Evolutionary conservation across 2,113 vertebrate genomes (phyloP).

Genomic region (Ictidomys tridecemlineatus): DNA sequence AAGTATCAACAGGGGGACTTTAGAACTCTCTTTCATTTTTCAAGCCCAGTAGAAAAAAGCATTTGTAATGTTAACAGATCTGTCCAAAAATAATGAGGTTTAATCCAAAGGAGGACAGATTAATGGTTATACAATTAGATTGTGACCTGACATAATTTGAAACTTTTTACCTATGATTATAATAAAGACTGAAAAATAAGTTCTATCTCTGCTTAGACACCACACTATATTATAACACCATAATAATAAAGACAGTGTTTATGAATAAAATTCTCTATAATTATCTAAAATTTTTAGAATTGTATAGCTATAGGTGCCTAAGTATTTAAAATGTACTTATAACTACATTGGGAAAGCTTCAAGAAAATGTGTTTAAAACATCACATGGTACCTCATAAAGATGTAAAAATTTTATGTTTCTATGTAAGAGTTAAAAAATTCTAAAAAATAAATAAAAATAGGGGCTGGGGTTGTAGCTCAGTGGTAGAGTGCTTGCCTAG

Average conservation of each 20-base stretch:
- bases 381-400: neutral
- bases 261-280: neutral
- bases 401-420: neutral
- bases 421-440: neutral
- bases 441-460: too few relatives aligned
- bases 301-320: neutral
- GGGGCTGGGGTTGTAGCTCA: too few relatives aligned
- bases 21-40: neutral
- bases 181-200: constrained; percentile 20
- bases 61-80: constrained; percentile 1
- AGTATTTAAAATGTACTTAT: neutral
- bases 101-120: constrained; percentile 29
- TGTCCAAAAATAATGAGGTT: constrained; percentile 28
- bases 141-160: neutral
- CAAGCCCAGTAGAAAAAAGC: neutral
- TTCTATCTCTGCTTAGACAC: neutral
- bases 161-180: constrained; percentile 46
- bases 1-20: neutral
- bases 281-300: neutral
- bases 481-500: too few relatives aligned
- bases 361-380: neutral
- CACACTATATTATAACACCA: neutral
- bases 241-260: neutral
- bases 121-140: neutral
- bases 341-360: constrained; percentile 31